Evolutionary conservation across 2,888 invertebrate species (phyloP), one percentile per base, ranked within the genome.

Genomic region (Ophion obscuratus): DNA sequence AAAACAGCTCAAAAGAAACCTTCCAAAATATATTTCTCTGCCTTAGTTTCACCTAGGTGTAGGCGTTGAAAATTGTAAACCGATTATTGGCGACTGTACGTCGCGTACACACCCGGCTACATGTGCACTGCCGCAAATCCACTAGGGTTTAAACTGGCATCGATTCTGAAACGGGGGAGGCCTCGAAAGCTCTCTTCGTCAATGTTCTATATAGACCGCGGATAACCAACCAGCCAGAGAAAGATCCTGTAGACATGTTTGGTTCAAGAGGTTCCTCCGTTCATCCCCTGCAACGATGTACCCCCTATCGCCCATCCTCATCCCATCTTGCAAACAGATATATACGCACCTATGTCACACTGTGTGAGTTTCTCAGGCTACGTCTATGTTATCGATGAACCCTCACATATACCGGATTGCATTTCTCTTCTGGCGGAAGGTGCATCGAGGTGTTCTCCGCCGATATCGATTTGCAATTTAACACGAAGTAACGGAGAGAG

Each of bases 251-350:
- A 75, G 81, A 81, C 68, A 75, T 75, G 68, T 86, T 83, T 74
- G 77, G 83, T 83, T 83, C 68, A 83, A 86, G 83, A 81, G 83
- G 81, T 83, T 86, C 83, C 75, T 81, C 78, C 83, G 86, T 83
- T 80, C 80, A 78, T 83, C 83, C 80, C 68, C 68, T 68, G 77
- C 62, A 86, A 81, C 80, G 76, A 83, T 77, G 62, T 71, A 67
- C 80, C 62, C 66, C 17, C 40, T 80, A 73, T 80, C 31, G 36
- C 31, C 20, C 53, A 53, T 57, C 53, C 9, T 53, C 40, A 17
- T 64, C 17, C 77, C 68, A 31, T 44, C 11, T 78, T 53, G n/a
- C 31, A 73, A 31, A 47, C 20, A 71, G 44, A 79, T 62, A 64
- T 53, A 64, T 59, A 74, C 9, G 36, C 5, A 36, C 24, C 11